phyloP scores from a whole-genome alignment of 1,140 invertebrate genomes.

The Maniola jurtina region DNA sequence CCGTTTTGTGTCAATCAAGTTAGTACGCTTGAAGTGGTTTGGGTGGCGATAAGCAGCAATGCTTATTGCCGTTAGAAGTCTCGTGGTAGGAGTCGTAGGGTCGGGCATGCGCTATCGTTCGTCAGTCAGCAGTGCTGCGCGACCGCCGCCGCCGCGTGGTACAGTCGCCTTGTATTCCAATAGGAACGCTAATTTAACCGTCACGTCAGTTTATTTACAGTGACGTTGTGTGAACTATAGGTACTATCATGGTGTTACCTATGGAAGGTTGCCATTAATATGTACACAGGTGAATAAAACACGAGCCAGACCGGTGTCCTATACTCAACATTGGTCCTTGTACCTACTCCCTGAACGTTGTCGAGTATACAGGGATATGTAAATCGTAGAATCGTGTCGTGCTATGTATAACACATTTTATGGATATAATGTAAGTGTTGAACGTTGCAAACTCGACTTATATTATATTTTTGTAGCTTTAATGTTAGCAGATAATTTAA shows the following conservation, averaged over 20 bases:
- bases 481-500: too few relatives aligned
- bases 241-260: constrained; percentile 45
- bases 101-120: constrained; percentile 70
- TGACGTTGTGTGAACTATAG: constrained; percentile 63
- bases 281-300: constrained; percentile 58
- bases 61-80: constrained; percentile 39
- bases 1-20: constrained; percentile 17
- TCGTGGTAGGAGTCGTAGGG: constrained; percentile 63
- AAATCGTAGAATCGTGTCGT: constrained; percentile 36
- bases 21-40: constrained; percentile 15
- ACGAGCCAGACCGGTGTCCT: constrained; percentile 10
- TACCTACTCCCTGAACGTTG: constrained; percentile 32
- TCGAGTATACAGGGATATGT: constrained; percentile 37
- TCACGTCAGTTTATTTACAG: constrained; percentile 58
- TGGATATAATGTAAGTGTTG: constrained; percentile 29
- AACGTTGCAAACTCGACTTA: constrained; percentile 4
- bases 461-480: neutral
- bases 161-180: constrained; percentile 41
- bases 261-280: constrained; percentile 52
- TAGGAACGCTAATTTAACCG: constrained; percentile 50
- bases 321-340: constrained; percentile 23
- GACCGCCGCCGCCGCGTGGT: constrained; percentile 62
- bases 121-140: constrained; percentile 64
- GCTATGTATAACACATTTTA: constrained; percentile 32
- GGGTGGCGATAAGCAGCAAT: constrained; percentile 36